phyloP scores from a whole-genome alignment of 2,113 vertebrate species.

The Probosciger aterrimus region DNA sequence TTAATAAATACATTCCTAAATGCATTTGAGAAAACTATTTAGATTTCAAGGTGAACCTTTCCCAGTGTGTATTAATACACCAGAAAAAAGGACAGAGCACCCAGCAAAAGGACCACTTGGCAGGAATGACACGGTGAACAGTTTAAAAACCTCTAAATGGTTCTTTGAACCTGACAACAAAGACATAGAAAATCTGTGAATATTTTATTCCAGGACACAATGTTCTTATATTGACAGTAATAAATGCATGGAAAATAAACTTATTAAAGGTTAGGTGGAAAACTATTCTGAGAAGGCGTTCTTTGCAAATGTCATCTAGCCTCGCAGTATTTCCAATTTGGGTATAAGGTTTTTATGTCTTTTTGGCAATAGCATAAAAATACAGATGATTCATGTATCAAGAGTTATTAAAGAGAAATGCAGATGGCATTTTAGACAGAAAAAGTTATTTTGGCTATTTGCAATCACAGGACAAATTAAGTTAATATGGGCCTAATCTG shows the following conservation, averaged over 20 bases:
- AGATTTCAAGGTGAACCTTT: not conserved
- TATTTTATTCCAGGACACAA: not conserved
- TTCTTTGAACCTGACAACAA: not conserved
- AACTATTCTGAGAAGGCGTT: not conserved
- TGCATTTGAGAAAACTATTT: not conserved
- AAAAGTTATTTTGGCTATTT: not conserved
- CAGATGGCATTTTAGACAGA: not conserved
- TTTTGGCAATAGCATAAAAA: not conserved
- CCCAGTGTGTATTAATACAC: not conserved
- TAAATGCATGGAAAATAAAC: not conserved
- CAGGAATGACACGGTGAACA: not conserved
- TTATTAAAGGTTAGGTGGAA: constrained; percentile 22
- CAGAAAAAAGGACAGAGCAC: not conserved
- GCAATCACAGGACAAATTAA: not conserved
- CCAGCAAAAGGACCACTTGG: not conserved
- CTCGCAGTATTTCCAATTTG: not conserved
- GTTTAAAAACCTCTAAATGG: not conserved
- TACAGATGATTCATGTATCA: not conserved
- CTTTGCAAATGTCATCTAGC: constrained; percentile 10
- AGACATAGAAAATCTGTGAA: not conserved
- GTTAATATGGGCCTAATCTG: not conserved
- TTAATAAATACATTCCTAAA: not conserved
- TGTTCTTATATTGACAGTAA: not conserved
- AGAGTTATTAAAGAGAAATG: not conserved
- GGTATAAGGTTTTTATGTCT: not conserved